A percentile compares a stretch with the other conserved stretches of the same genome.
Conservation (phyloP, 2,113 vertebrate species). For the Peromyscus polionotus region DNA sequence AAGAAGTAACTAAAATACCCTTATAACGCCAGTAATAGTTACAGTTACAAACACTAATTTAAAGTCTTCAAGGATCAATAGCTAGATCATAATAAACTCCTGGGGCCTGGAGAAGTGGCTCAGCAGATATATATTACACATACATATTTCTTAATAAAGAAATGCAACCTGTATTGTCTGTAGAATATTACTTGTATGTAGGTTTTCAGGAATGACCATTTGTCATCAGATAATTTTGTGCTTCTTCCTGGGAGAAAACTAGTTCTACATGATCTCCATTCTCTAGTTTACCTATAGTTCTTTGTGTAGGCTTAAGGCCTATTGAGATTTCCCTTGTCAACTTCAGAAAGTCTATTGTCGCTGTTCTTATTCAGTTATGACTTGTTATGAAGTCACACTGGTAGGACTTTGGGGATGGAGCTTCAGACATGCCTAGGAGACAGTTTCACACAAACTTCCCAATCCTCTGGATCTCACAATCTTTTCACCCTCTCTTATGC, state of each 20-base stretch:
- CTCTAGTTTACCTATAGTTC: not conserved
- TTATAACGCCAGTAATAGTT: not conserved
- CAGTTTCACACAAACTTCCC: not conserved
- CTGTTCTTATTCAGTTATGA: not conserved
- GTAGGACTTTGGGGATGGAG: not conserved
- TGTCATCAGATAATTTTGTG: not conserved
- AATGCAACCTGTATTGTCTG: not conserved
- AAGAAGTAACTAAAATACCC: not conserved
- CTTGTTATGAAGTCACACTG: not conserved
- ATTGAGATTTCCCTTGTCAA: not conserved
- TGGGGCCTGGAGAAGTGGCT: not conserved
- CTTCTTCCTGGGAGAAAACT: not conserved
- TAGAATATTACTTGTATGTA: not conserved
- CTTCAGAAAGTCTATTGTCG: not conserved
- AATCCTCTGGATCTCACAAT: not conserved
- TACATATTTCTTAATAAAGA: not conserved
- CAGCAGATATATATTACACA: not conserved
- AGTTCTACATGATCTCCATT: not conserved
- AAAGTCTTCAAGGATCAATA: not conserved
- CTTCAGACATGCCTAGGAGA: not conserved
- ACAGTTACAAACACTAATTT: not conserved
- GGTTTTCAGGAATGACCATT: not conserved
- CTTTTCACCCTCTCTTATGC: not conserved
- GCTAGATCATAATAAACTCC: not conserved
- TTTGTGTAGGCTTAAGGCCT: not conserved